These are phyloP conservation scores for Pocota personata DNA, from an alignment of 2,888 invertebrate species.

Conservation along the genomic window DNA sequence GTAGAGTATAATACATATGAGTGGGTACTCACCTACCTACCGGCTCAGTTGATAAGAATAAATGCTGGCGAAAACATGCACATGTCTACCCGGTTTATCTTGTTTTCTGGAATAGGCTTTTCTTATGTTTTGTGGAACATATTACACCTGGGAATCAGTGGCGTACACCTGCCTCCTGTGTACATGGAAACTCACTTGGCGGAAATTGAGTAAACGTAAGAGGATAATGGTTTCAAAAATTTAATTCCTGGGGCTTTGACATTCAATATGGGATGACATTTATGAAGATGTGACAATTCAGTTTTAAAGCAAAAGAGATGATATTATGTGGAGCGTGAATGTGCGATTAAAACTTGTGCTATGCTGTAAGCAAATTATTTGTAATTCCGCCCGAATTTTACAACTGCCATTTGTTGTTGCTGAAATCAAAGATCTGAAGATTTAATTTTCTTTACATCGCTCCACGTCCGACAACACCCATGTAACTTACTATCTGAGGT, in stretches of 20 bases:
- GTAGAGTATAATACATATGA: too few species aligned
- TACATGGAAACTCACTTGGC: background rate
- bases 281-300: background rate
- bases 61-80: slow-evolving; percentile 26
- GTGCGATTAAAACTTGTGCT: too few species aligned
- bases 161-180: background rate
- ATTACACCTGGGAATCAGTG: background rate
- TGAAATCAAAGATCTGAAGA: too few species aligned
- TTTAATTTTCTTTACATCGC: too few species aligned
- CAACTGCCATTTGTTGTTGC: too few species aligned
- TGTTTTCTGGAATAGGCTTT: slow-evolving; percentile 3
- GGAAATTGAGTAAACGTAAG: background rate
- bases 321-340: too few species aligned
- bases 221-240: background rate
- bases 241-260: background rate
- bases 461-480: too few species aligned
- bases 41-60: background rate
- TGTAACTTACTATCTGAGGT: too few species aligned
- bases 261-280: background rate
- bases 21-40: background rate
- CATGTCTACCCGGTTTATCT: slow-evolving; percentile 31
- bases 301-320: background rate
- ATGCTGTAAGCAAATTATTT: too few species aligned
- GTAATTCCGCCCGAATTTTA: too few species aligned
- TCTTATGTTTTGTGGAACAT: background rate